Evolutionary conservation across 1,140 invertebrate species (phyloP).

Genomic region (Drosophila orena): DNA sequence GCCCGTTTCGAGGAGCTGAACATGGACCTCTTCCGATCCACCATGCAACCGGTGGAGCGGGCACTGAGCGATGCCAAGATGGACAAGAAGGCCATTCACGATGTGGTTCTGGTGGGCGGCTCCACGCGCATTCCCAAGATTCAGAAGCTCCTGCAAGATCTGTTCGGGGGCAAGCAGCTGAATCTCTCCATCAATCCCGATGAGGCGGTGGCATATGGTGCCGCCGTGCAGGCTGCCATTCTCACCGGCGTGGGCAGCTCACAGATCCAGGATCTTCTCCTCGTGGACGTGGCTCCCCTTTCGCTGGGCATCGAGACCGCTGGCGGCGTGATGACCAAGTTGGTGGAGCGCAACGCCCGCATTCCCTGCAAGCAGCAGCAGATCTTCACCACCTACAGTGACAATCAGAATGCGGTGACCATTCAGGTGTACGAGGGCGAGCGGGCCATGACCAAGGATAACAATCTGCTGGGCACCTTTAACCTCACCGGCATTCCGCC

Average conservation of each 20-base stretch:
- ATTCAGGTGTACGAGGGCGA: slow-evolving; percentile 91
- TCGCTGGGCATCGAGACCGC: slow-evolving; percentile 90
- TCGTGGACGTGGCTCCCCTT: slow-evolving; percentile 90
- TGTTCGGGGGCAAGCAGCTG: slow-evolving; percentile 88
- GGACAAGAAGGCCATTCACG: slow-evolving; percentile 89
- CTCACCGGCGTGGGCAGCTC: slow-evolving; percentile 89
- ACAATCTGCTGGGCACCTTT: slow-evolving; percentile 93
- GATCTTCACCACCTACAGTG: slow-evolving; percentile 88
- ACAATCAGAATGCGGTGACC: slow-evolving; percentile 91
- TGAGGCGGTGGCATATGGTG: slow-evolving; percentile 90
- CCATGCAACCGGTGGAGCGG: slow-evolving; percentile 90
- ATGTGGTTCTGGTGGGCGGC: slow-evolving; percentile 89
- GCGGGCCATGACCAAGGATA: slow-evolving; percentile 91
- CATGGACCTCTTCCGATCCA: slow-evolving; percentile 91
- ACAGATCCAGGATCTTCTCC: slow-evolving; percentile 90
- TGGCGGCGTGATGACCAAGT: slow-evolving; percentile 88
- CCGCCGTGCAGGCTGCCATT: slow-evolving; percentile 92
- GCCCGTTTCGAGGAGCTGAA: slow-evolving; percentile 95
- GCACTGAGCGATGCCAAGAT: slow-evolving; percentile 91
- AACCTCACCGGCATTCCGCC: slow-evolving; percentile 91
- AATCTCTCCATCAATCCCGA: slow-evolving; percentile 92
- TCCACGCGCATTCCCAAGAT: slow-evolving; percentile 89
- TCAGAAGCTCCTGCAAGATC: slow-evolving; percentile 88
- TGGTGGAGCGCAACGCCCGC: slow-evolving; percentile 89
- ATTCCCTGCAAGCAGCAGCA: slow-evolving; percentile 90